Percentiles rank a stretch among this genome's conserved stretches.
These are phyloP conservation scores for Mus spicilegus DNA, from an alignment of 2,113 vertebrate genomes.

Conservation along the genomic window DNA sequence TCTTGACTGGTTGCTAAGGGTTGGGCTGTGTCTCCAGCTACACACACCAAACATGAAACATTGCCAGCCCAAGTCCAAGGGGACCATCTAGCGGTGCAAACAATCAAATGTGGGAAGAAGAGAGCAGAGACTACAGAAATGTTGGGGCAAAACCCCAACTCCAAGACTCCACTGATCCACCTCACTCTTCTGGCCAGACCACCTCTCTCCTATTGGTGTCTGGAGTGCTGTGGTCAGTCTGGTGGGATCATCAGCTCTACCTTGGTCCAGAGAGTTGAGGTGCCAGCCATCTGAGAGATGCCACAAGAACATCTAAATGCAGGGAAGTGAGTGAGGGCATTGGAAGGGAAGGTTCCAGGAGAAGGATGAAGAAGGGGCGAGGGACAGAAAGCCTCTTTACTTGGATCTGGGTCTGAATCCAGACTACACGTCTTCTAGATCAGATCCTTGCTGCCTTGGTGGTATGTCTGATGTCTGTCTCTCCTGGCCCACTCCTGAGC, in stretches of 20 bases:
- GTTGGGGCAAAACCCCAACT: rapidly evolving
- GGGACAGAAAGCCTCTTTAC: rapidly evolving
- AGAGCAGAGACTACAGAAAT: too few species aligned
- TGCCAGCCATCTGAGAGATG: not conserved
- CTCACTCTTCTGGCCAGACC: not conserved
- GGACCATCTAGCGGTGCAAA: not conserved
- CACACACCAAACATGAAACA: not conserved
- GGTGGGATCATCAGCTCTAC: too few species aligned
- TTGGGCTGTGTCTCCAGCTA: not conserved
- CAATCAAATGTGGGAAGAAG: rapidly evolving
- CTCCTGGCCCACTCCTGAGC: too few species aligned
- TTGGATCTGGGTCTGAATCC: not conserved
- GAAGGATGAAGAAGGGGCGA: not conserved
- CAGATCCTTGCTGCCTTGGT: not conserved
- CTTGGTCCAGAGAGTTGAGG: not conserved
- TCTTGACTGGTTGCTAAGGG: not conserved
- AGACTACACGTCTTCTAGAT: rapidly evolving
- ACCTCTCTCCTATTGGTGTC: not conserved
- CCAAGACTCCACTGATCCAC: rapidly evolving
- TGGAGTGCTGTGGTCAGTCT: not conserved
- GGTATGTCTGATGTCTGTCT: too few species aligned
- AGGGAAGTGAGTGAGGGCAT: rapidly evolving
- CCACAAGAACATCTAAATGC: not conserved
- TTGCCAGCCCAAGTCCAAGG: not conserved
- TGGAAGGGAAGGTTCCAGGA: not conserved